A percentile compares a stretch with the other conserved stretches of the same genome.
Conservation (phyloP, 2,797 vertebrate genomes). For the Periophthalmus magnuspinnatus region DNA sequence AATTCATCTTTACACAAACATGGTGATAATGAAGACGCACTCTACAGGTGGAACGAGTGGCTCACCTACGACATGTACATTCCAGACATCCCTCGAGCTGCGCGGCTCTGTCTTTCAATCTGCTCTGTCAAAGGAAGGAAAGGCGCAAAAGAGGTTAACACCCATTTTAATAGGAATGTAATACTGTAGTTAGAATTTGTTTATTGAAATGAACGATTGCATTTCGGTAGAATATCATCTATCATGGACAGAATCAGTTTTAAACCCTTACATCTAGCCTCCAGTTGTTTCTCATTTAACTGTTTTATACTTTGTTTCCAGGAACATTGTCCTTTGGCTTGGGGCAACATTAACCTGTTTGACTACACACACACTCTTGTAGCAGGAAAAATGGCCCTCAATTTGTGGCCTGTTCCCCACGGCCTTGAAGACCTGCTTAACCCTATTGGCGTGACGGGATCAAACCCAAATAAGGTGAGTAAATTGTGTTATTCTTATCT, state of each 20-base stretch:
- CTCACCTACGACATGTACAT: constrained; percentile 97
- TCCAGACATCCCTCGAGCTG: constrained; percentile 93
- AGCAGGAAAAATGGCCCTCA: constrained; percentile 98
- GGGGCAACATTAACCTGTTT: constrained; percentile 99
- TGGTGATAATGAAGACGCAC: not conserved
- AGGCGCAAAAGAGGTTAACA: constrained; percentile 93
- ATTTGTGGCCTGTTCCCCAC: constrained; percentile 97
- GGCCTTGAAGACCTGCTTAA: constrained; percentile 97
- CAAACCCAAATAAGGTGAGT: constrained; percentile 95
- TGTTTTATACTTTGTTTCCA: constrained; percentile 63
- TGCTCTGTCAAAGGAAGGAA: constrained; percentile 98
- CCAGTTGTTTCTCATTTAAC: constrained; percentile 25
- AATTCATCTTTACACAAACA: not conserved
- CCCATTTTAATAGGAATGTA: not conserved
- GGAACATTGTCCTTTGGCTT: constrained; percentile 98
- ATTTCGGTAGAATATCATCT: not conserved
- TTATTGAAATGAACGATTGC: not conserved
- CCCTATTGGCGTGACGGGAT: constrained; percentile 95
- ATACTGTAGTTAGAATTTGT: not conserved
- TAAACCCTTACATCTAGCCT: constrained; percentile 10
- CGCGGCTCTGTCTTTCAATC: constrained; percentile 96
- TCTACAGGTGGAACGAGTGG: constrained; percentile 95
- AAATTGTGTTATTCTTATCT: not conserved
- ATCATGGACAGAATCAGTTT: not conserved
- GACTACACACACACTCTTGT: constrained; percentile 98